phyloP scores from a whole-genome alignment of 2,888 invertebrate genomes.

The Eupithecia exiguata region DNA sequence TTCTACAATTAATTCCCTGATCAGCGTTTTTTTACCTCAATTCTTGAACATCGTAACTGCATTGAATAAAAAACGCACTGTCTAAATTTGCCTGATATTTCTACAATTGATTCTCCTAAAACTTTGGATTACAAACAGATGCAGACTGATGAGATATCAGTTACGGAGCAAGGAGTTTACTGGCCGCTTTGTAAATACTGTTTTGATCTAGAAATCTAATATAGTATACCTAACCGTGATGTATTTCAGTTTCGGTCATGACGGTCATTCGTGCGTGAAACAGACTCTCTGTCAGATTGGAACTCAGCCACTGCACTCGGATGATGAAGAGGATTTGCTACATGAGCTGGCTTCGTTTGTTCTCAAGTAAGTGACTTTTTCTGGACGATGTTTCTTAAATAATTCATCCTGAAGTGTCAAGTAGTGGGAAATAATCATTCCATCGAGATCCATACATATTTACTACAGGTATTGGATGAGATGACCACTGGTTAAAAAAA shows the following conservation, averaged over 20 bases:
- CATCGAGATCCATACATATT: too few species aligned
- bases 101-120: too few species aligned
- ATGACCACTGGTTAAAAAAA: too few species aligned
- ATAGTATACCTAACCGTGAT: not conserved
- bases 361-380: constrained; percentile 84
- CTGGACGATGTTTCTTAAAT: not conserved
- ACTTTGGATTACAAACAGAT: too few species aligned
- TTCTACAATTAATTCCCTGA: too few species aligned
- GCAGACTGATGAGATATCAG: too few species aligned
- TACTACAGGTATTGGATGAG: too few species aligned
- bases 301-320: constrained; percentile 83
- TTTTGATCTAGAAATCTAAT: not conserved
- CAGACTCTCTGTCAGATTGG: constrained; percentile 87
- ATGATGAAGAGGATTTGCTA: constrained; percentile 84
- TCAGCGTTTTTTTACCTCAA: not conserved
- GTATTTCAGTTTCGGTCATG: constrained; percentile 82
- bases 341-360: constrained; percentile 87
- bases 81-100: too few species aligned
- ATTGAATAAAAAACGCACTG: not conserved
- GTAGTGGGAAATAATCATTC: too few species aligned
- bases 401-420: too few species aligned
- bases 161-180: too few species aligned
- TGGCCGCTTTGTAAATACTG: too few species aligned
- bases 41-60: not conserved
- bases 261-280: constrained; percentile 87